phyloP scores from a whole-genome alignment of 2,888 invertebrate species.

The Volucella inflata region DNA sequence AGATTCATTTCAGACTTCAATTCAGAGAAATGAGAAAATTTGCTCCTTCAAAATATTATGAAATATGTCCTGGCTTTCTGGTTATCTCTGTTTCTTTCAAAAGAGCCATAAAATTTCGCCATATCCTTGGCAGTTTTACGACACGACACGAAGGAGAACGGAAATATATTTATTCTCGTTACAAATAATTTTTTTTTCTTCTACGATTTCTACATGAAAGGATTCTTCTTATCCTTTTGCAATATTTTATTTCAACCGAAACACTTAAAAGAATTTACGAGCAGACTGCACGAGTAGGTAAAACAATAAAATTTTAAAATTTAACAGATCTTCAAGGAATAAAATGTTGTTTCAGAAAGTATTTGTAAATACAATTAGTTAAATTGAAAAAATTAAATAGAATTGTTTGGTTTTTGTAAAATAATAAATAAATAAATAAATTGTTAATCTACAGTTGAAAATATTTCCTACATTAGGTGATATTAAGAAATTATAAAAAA shows the following conservation, averaged over 20 bases:
- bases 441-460: background rate
- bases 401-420: background rate
- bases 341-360: slow-evolving; percentile 26
- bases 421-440: background rate
- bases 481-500: too few relatives aligned
- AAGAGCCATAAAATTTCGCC: slow-evolving; percentile 12
- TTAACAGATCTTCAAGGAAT: background rate
- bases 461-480: slow-evolving; percentile 66
- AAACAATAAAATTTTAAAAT: slow-evolving; percentile 36
- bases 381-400: background rate
- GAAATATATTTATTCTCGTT: background rate
- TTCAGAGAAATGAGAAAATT: background rate
- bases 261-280: slow-evolving; percentile 21
- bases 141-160: background rate
- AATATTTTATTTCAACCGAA: background rate
- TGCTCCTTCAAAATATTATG: background rate
- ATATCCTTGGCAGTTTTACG: background rate
- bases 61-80: slow-evolving; percentile 1
- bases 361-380: slow-evolving; percentile 11
- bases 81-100: slow-evolving; percentile 15
- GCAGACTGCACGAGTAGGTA: slow-evolving; percentile 1
- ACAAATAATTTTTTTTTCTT: slow-evolving; percentile 15
- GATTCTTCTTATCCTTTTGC: slow-evolving; percentile 3
- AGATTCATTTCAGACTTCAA: background rate
- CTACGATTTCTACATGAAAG: slow-evolving; percentile 12